Evolutionary conservation across 2,888 invertebrate genomes (phyloP).

Genomic region (Cheilosia urbana): DNA sequence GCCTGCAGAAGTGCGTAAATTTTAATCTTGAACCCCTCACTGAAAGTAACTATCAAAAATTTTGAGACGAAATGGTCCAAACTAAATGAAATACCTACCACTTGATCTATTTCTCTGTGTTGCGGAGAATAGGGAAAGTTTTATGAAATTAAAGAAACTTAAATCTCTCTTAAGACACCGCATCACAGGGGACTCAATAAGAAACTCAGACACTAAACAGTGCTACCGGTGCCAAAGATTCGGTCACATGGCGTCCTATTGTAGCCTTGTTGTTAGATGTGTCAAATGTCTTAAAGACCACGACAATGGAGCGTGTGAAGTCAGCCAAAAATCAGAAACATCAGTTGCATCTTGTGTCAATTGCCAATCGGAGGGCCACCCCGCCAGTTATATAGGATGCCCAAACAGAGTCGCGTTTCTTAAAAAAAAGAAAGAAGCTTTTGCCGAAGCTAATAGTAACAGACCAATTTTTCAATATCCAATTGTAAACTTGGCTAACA

Average conservation of each 20-base stretch:
- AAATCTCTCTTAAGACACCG: not conserved
- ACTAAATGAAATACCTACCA: not conserved
- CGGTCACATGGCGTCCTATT: not conserved
- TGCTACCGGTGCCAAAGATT: slow-evolving; percentile 9
- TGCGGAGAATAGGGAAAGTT: not conserved
- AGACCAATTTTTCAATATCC: not conserved
- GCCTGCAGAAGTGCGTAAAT: not conserved
- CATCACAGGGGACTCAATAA: not conserved
- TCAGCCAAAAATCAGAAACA: too few relatives aligned
- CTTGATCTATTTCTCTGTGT: not conserved
- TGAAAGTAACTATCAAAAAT: not conserved
- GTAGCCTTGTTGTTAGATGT: not conserved
- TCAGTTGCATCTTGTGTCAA: too few relatives aligned
- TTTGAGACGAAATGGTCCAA: slow-evolving; percentile 13
- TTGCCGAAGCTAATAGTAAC: too few relatives aligned
- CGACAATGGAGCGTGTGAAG: too few relatives aligned
- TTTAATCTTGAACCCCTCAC: not conserved
- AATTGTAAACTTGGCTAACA: not conserved
- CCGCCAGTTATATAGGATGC: too few relatives aligned
- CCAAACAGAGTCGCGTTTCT: too few relatives aligned
- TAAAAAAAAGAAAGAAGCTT: too few relatives aligned
- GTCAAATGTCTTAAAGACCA: slow-evolving; percentile 11
- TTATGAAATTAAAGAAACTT: not conserved
- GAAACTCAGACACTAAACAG: not conserved
- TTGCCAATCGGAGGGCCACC: too few relatives aligned